Evolutionary conservation across 64 coral and sea anemone genomes (phyloP).

Genomic region (Montipora foliosa): DNA sequence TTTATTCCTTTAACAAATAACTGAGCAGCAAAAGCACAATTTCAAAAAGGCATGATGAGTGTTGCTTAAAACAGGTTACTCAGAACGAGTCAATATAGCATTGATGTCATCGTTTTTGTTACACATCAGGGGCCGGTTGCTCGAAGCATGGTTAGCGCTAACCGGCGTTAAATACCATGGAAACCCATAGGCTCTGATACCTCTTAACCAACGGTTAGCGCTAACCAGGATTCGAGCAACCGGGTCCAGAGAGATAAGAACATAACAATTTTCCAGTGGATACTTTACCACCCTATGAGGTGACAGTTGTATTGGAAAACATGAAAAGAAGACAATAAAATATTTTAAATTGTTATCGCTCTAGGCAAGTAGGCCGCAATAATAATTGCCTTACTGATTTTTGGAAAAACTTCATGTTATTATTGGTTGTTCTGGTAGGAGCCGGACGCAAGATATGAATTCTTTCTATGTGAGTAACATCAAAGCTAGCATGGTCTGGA

Average conservation of each 20-base stretch:
- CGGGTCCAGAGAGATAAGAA: no score
- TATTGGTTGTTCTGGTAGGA: neutral
- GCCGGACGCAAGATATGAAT: neutral
- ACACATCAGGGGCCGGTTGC: neutral
- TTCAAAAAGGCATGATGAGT: neutral
- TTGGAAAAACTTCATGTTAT: neutral
- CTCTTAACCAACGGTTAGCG: no score
- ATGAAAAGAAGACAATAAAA: neutral
- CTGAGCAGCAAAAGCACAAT: no score
- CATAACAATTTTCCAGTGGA: neutral
- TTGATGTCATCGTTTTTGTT: neutral
- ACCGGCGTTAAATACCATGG: no score
- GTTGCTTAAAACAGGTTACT: neutral
- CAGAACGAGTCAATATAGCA: neutral
- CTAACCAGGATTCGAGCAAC: no score
- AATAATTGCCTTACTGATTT: neutral
- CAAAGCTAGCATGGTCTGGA: no score
- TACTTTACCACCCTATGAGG: neutral
- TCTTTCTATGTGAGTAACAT: neutral
- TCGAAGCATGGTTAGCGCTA: no score
- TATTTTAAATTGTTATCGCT: slow-evolving; percentile 10
- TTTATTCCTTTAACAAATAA: no score
- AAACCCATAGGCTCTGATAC: no score
- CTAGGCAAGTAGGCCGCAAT: slow-evolving; percentile 8
- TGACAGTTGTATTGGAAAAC: neutral